Percentiles rank a stretch among this genome's conserved stretches.
These are phyloP conservation scores for Dynastes hyllus DNA, from an alignment of 2,888 invertebrate species.

Conservation along the genomic window DNA sequence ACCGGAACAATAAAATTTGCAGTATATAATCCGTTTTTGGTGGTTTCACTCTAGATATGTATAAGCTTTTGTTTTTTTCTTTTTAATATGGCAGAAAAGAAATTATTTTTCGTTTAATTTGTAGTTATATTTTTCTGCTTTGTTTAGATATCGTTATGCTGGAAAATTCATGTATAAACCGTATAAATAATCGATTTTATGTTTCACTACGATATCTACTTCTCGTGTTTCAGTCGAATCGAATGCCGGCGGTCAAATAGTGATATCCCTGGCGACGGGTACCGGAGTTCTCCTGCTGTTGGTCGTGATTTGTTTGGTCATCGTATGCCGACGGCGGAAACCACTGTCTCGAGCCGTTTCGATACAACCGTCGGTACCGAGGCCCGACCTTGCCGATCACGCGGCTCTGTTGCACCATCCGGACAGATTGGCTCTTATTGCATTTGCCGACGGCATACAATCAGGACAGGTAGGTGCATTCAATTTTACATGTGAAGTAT, in stretches of 20 bases:
- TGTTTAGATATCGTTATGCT: too few species aligned
- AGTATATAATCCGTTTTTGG: too few species aligned
- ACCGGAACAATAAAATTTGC: too few species aligned
- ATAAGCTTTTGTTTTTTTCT: too few species aligned
- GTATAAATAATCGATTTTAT: not conserved
- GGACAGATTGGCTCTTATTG: constrained; percentile 74
- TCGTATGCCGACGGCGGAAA: constrained; percentile 66
- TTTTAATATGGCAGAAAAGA: too few species aligned
- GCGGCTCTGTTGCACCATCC: constrained; percentile 69
- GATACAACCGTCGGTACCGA: constrained; percentile 62
- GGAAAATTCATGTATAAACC: too few species aligned
- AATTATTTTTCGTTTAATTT: too few species aligned
- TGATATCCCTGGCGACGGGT: constrained; percentile 69
- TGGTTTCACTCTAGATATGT: too few species aligned
- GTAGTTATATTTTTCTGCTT: too few species aligned
- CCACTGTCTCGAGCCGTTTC: constrained; percentile 64
- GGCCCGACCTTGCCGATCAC: constrained; percentile 65
- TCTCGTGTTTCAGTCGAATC: constrained; percentile 61
- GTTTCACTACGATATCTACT: not conserved
- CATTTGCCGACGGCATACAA: constrained; percentile 73
- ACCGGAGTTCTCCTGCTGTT: constrained; percentile 68
- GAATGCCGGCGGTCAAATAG: constrained; percentile 62
- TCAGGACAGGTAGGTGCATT: constrained; percentile 65
- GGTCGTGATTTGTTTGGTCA: constrained; percentile 66
- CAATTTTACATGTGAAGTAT: not conserved